Percentiles rank a stretch among this genome's conserved stretches.
phyloP scores from a whole-genome alignment of 1,140 invertebrate species.

The Papilio xuthus region DNA sequence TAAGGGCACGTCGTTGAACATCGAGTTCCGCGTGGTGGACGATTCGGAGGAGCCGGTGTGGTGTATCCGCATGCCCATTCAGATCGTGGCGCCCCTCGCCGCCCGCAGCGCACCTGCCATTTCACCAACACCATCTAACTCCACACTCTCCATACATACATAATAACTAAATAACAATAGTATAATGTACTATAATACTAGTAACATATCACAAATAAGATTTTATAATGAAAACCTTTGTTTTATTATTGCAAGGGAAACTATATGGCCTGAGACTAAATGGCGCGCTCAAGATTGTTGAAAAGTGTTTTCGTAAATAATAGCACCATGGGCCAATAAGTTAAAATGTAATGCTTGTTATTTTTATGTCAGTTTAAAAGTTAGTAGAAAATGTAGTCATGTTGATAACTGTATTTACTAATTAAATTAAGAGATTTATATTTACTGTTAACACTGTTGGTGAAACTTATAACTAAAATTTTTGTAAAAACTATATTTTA shows the following conservation, averaged over 20 bases:
- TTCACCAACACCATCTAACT: conserved; percentile 3
- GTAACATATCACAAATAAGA: neutral
- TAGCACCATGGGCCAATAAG: too few species aligned
- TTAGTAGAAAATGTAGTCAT: too few species aligned
- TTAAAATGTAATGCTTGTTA: too few species aligned
- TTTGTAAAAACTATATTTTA: too few species aligned
- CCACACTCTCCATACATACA: neutral
- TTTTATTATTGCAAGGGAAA: neutral
- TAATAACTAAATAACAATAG: conserved; percentile 7
- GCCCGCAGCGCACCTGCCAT: neutral
- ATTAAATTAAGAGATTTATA: too few species aligned
- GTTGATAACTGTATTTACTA: too few species aligned
- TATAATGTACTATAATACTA: neutral
- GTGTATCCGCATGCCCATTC: conserved; percentile 46
- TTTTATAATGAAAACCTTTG: neutral
- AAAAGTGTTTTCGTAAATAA: too few species aligned
- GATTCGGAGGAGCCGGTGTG: conserved; percentile 26
- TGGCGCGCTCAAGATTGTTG: too few species aligned
- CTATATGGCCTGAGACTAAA: too few species aligned
- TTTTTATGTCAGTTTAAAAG: too few species aligned
- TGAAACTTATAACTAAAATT: too few species aligned
- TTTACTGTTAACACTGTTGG: too few species aligned
- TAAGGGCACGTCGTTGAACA: conserved; percentile 42
- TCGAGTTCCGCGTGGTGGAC: conserved; percentile 47
- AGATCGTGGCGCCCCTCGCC: conserved; percentile 39